Base-by-base conservation (phyloP, 2,888 invertebrate species). In the Archips crataeganus region DNA sequence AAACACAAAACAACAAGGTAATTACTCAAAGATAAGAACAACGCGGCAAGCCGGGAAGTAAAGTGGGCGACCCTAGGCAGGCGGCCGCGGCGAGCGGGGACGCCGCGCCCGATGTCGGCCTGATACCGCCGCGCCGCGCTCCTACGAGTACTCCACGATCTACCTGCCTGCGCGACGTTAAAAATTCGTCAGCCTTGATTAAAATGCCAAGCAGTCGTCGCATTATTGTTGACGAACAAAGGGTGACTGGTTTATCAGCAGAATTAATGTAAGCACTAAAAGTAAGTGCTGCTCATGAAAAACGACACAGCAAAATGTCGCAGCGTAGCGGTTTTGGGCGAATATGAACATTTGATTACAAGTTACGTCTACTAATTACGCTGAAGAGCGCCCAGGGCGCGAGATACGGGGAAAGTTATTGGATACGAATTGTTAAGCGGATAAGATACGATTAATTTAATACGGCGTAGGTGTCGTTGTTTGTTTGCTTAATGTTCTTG, bases 1-100 rank as follows among this genome's bases (percentile, higher is more conserved):
- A 83, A 74, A 80, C 79, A 87, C 84, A 87, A 86, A 89, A 89
- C 86, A 87, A 85, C 85, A 85, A 86, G 84, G 85, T 88, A 89
- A 89, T 90, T 89, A 90, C 86, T 89, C 87, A 90, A 86, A 89
- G 90, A 90, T 89, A 90, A 89, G 89, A 87, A 83, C 84, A 87
- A 84, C 85, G 85, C 86, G 86, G 85, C 84, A 82, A 81, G 84
- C 82, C 82, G 80, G 81, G 70, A 75, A 76, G 75, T 76, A 86
- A 87, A 87, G 85, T 84, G 83, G 80, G 82, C 85, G 83, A 85
- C 84, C 82, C 83, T 81, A 77, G 82, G 79, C 77, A 77, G 80
- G 79, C 77, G 77, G 71, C 71, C 61, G 71, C 71, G 79, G 78
- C 75, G 77, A 74, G 75, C 69, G 71, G 74, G 71, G 77, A 76